Evolutionary conservation across 2,113 vertebrate species (phyloP).

Genomic region (Entomyzon cyanotis): DNA sequence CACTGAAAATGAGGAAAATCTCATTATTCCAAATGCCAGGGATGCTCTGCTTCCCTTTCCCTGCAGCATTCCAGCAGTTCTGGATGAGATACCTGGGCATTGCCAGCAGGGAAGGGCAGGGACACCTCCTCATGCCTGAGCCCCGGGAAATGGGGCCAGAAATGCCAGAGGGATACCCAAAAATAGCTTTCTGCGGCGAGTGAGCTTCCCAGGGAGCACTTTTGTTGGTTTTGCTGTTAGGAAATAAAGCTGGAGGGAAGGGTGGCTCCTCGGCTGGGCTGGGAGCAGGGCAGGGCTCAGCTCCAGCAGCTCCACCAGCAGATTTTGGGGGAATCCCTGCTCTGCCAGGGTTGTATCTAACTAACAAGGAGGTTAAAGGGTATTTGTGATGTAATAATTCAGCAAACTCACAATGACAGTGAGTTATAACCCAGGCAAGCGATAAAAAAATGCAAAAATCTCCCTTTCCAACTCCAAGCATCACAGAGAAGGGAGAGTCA

Average conservation of each 20-base stretch:
- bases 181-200: not conserved
- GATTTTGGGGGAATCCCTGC: not conserved
- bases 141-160: not conserved
- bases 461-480: not conserved
- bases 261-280: not conserved
- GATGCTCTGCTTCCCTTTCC: not conserved
- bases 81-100: not conserved
- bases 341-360: not conserved
- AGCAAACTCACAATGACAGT: not conserved
- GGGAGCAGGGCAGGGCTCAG: not conserved
- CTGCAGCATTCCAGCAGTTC: not conserved
- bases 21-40: not conserved
- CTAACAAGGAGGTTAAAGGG: not conserved
- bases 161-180: not conserved
- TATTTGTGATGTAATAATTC: not conserved
- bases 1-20: too few species aligned
- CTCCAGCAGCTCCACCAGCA: not conserved
- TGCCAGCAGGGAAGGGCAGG: not conserved
- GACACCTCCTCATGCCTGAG: accelerated
- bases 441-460: not conserved
- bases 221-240: accelerated
- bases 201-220: not conserved
- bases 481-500: not conserved
- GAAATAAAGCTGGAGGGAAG: not conserved
- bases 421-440: not conserved